These are phyloP conservation scores for Parauchenoglanis punctatus DNA, from an alignment of 2,797 vertebrate species.

Conservation along the genomic window DNA sequence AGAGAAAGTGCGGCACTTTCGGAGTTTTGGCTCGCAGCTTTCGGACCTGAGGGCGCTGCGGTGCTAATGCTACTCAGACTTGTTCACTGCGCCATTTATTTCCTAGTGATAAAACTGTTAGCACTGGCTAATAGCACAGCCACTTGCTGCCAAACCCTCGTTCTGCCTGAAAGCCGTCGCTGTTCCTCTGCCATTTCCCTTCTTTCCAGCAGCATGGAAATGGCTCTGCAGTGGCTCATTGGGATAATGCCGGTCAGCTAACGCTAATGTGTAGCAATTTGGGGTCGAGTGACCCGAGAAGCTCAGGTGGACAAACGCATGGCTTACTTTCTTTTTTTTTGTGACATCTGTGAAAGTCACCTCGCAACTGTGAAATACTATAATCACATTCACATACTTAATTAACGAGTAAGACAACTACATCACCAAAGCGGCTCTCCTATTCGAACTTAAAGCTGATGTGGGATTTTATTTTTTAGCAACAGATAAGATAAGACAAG, in stretches of 20 bases:
- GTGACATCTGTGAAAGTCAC: neutral
- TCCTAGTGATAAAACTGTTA: conserved; percentile 82
- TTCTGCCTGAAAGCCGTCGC: conserved; percentile 66
- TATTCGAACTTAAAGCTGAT: no score
- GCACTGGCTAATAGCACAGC: conserved; percentile 73
- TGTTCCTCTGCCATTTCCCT: conserved; percentile 65
- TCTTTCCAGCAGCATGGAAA: conserved; percentile 58
- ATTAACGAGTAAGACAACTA: no score
- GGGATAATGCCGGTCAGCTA: conserved; percentile 22
- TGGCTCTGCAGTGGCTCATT: conserved; percentile 52
- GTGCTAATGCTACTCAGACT: conserved; percentile 71
- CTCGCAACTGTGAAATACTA: neutral
- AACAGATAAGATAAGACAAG: no score
- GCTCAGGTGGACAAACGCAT: neutral
- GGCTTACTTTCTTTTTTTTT: neutral
- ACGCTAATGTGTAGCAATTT: conserved; percentile 6
- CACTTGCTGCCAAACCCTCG: conserved; percentile 68
- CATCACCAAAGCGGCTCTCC: no score
- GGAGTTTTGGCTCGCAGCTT: conserved; percentile 67
- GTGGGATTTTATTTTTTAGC: no score
- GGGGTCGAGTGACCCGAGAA: neutral
- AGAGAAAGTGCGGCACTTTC: neutral
- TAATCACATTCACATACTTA: neutral
- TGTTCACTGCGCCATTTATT: conserved; percentile 75
- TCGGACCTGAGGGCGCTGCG: conserved; percentile 72